phyloP scores from a whole-genome alignment of 2,888 invertebrate species.

The Lithodes maja region DNA sequence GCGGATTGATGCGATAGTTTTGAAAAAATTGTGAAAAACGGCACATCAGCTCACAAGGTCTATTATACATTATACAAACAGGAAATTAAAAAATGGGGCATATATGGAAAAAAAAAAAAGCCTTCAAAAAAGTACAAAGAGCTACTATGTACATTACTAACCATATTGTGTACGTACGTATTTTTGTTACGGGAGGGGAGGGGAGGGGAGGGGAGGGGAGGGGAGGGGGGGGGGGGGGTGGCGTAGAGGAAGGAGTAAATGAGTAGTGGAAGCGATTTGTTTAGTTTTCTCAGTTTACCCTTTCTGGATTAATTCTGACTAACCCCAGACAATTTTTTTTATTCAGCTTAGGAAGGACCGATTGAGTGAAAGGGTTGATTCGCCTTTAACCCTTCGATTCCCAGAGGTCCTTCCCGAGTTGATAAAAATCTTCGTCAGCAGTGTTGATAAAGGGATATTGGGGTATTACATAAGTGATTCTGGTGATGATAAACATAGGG shows the following conservation, averaged over 20 bases:
- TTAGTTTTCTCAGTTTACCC: no score
- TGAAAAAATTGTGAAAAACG: background rate
- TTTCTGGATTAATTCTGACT: no score
- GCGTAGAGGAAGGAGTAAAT: background rate
- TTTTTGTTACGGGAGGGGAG: background rate
- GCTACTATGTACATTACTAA: constrained; percentile 48
- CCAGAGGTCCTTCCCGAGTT: no score
- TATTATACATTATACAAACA: constrained; percentile 23
- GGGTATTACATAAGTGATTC: no score
- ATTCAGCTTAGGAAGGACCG: no score
- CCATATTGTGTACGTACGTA: constrained; percentile 6
- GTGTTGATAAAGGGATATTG: no score
- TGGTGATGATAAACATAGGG: no score
- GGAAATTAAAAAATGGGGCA: constrained; percentile 30
- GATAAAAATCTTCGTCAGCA: no score
- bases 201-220: background rate
- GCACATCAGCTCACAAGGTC: constrained; percentile 45
- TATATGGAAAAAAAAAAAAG: constrained; percentile 40
- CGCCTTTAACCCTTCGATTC: no score
- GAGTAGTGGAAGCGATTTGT: background rate
- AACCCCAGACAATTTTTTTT: no score
- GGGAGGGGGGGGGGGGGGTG: background rate
- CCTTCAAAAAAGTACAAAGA: constrained; percentile 53
- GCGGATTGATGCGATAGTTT: background rate
- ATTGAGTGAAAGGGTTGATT: no score